phyloP scores from a whole-genome alignment of 1,140 invertebrate species.

The Luehdorfia chinensis region DNA sequence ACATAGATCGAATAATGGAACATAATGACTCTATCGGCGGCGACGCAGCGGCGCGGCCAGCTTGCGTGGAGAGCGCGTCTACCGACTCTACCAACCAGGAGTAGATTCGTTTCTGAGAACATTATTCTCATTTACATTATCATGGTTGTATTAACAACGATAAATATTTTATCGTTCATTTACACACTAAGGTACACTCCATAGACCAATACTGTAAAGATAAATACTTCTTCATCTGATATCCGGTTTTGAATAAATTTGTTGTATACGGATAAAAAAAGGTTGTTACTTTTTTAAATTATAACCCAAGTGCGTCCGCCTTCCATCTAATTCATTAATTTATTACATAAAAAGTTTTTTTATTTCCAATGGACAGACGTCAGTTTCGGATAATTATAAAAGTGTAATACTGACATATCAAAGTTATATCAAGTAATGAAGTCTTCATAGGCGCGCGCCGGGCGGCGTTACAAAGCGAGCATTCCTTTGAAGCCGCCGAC shows the following conservation, averaged over 20 bases:
- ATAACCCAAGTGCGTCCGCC: no score
- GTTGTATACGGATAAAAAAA: no score
- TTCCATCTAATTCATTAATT: no score
- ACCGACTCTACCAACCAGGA: not conserved
- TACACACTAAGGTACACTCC: no score
- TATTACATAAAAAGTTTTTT: no score
- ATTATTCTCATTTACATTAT: constrained; percentile 16
- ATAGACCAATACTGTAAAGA: no score
- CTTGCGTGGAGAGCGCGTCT: not conserved
- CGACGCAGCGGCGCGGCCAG: constrained; percentile 44
- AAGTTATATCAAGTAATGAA: constrained; percentile 32
- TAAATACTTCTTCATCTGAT: no score
- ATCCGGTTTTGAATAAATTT: no score
- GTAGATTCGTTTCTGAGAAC: constrained; percentile 9
- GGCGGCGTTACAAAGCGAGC: constrained; percentile 39
- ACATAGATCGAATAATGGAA: constrained; percentile 55
- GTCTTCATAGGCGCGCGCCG: constrained; percentile 36
- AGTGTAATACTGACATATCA: no score
- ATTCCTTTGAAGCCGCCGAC: constrained; percentile 47
- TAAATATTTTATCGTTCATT: constrained; percentile 14
- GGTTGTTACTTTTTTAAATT: no score
- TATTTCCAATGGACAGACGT: no score
- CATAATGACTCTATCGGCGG: constrained; percentile 74
- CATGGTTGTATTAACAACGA: constrained; percentile 6
- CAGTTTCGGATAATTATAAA: no score